Percentiles rank a stretch among this genome's conserved stretches.
phyloP scores from a whole-genome alignment of 2,113 vertebrate genomes.

The Phalacrocorax brasilianus region DNA sequence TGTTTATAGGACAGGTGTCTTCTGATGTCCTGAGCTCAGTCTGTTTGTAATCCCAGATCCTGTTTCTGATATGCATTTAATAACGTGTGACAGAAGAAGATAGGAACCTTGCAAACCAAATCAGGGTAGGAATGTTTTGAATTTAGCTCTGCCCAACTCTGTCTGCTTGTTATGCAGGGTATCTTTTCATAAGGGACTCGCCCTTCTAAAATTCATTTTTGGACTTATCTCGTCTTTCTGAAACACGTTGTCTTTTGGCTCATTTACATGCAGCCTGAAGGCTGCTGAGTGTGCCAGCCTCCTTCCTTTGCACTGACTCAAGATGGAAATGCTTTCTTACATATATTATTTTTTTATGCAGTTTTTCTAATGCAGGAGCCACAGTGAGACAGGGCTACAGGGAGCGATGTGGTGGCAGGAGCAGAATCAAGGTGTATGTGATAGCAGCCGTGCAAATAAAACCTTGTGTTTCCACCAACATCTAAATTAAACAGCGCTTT shows the following conservation, averaged over 20 bases:
- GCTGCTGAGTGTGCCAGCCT: neutral
- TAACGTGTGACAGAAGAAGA: constrained; percentile 65
- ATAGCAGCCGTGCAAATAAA: neutral
- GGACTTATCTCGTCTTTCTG: neutral
- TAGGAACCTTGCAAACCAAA: constrained; percentile 44
- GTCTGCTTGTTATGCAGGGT: neutral
- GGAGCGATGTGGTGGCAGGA: neutral
- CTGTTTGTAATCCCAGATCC: constrained; percentile 58
- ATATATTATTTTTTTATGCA: neutral
- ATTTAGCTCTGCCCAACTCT: constrained; percentile 26
- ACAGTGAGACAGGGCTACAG: neutral
- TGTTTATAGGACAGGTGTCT: constrained; percentile 69
- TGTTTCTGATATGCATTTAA: constrained; percentile 67
- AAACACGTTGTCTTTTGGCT: neutral
- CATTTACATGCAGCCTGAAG: neutral
- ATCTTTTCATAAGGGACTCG: neutral
- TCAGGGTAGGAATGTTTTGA: constrained; percentile 21
- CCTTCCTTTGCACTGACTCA: neutral
- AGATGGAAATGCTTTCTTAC: neutral
- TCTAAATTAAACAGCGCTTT: neutral
- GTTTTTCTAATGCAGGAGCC: neutral
- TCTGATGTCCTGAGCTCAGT: constrained; percentile 44
- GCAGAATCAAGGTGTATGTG: neutral
- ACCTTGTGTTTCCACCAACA: neutral
- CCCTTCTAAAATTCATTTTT: constrained; percentile 5